Base-by-base conservation (phyloP, 2,888 invertebrate genomes). In the Encarsia formosa region DNA sequence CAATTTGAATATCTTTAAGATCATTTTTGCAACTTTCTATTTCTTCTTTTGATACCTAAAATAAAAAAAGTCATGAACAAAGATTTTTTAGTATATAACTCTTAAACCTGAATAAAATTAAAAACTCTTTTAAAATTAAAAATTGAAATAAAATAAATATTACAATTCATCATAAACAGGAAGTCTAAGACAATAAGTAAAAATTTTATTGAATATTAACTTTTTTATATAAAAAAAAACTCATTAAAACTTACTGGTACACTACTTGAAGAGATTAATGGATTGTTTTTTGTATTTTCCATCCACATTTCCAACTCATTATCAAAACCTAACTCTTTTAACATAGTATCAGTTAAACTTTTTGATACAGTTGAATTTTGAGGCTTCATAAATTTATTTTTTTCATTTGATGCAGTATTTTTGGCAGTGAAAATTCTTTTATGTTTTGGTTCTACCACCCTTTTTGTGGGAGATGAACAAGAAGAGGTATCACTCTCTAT, bases 1-100 rank as follows among this genome's bases (percentile, higher is more conserved):
- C 78, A 57, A 80, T 75, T 58, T 85, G 82, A 56, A 81, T 76
- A 45, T 74, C 72, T 68, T 79, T 81, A 48, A 77, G 69, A 35
- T 60, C 40, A n/a, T 59, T 52, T 23, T 58, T 63, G 39, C 62
- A 63, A 13, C 64, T 58, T 39, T 62, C 53, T 15, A 73, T 53
- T 35, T 65, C 57, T 29, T 64, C 54, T 43, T 60, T 62, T 5
- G 61, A 57, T 4, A 23, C 35, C 72, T 72, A 46, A 5, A 62
- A 40, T 24, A n/a, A 45, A 49, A 34, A 16, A 19, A 37, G 22
- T 38, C 5, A 39, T 43, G 19, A 23, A 9, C 23, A 26, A 26
- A 49, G 23, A 23, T 34, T 42, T 24, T 40, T 31, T 23, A 40
- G n/a, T n/a, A n/a, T n/a, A n/a, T n/a, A n/a, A n/a, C n/a, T n/a